phyloP scores from a whole-genome alignment of 2,113 vertebrate genomes.

The Rhynchomys soricoides region DNA sequence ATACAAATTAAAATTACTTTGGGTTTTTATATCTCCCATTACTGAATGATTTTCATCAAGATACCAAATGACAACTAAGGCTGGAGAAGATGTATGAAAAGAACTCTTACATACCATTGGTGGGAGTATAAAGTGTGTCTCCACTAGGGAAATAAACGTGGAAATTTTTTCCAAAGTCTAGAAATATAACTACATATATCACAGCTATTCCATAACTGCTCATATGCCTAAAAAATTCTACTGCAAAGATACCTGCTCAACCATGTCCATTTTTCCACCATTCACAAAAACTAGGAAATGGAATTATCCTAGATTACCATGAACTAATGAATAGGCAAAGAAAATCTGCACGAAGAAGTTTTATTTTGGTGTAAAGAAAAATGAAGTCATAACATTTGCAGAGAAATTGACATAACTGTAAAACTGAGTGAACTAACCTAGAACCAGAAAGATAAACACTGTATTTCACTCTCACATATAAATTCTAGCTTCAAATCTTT shows the following conservation, averaged over 20 bases:
- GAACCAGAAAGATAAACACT: background rate
- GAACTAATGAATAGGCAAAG: background rate
- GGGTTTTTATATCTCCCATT: background rate
- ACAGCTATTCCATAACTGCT: background rate
- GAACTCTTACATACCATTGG: background rate
- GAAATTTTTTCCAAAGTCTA: background rate
- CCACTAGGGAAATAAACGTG: background rate
- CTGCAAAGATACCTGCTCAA: background rate
- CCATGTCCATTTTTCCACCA: background rate
- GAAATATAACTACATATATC: background rate
- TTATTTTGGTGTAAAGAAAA: background rate
- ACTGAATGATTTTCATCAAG: background rate
- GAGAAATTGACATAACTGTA: background rate
- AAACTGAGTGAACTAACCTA: background rate
- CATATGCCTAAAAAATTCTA: background rate
- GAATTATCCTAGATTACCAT: background rate
- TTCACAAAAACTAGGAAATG: background rate
- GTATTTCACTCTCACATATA: background rate
- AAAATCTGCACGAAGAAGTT: background rate
- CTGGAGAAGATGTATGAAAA: background rate
- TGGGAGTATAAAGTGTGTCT: background rate
- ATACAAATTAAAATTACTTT: background rate
- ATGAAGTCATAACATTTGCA: background rate
- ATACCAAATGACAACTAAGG: background rate
- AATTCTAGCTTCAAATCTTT: background rate